A percentile compares a stretch with the other conserved stretches of the same genome.
Evolutionary conservation across 2,113 vertebrate genomes (phyloP).

Genomic region (Pipa parva): DNA sequence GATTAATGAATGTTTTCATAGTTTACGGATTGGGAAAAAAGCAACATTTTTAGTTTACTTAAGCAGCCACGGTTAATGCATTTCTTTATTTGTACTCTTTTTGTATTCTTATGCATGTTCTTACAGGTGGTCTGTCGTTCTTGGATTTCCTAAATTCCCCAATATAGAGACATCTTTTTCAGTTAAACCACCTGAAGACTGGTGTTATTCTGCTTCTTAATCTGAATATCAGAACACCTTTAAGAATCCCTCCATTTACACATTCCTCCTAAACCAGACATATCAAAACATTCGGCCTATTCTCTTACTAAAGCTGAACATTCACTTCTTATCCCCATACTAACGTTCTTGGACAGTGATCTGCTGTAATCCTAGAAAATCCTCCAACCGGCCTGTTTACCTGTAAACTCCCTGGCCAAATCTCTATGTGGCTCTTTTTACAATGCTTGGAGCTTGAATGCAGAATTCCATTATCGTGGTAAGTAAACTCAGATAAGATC

Average conservation of each 20-base stretch:
- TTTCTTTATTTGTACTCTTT: not conserved
- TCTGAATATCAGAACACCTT: slow-evolving; percentile 20
- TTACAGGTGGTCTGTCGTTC: not conserved
- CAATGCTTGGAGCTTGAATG: slow-evolving; percentile 12
- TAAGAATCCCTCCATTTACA: slow-evolving; percentile 13
- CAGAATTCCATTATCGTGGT: slow-evolving; percentile 10
- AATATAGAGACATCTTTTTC: slow-evolving; percentile 23
- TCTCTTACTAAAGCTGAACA: slow-evolving; percentile 6
- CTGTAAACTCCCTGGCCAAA: slow-evolving; percentile 13
- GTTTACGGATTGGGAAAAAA: no score
- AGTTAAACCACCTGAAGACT: slow-evolving; percentile 15
- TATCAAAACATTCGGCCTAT: not conserved
- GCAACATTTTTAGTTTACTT: no score
- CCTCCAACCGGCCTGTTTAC: slow-evolving; percentile 4
- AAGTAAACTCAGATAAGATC: slow-evolving; percentile 11
- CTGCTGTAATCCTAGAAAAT: slow-evolving; percentile 28
- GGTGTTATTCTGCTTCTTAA: slow-evolving; percentile 1
- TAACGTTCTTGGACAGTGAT: slow-evolving; percentile 18
- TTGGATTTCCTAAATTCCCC: slow-evolving; percentile 3
- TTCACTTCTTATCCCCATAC: slow-evolving; percentile 4
- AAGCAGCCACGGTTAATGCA: not conserved
- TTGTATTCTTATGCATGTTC: not conserved
- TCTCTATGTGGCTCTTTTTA: slow-evolving; percentile 14
- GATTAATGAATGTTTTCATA: no score
- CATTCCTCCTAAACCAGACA: slow-evolving; percentile 23